Evolutionary conservation across 2,888 invertebrate genomes (phyloP), one percentile per base, ranked within the genome.

Genomic region (Mermis nigrescens): DNA sequence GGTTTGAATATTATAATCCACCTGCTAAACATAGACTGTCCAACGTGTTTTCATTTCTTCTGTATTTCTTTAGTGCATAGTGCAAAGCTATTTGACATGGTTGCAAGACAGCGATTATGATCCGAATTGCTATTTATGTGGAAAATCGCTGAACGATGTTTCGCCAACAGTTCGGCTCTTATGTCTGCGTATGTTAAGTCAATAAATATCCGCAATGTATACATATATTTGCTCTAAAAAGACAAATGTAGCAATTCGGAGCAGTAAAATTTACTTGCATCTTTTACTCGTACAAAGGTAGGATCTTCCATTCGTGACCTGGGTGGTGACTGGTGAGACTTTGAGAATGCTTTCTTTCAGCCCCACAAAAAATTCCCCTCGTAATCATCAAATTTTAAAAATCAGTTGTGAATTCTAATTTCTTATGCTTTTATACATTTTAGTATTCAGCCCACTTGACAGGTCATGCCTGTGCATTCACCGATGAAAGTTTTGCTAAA

Each of bases 51-150:
- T 7, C 38, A 38, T 12, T 38, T 7, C 19, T 38, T 19, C 12
- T 38, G 38, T 38, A 12, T 38, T 27, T 31, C 26, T 59, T 24
- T 76, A 95, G 94, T 98, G 95, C 74, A 85, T 98, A 66, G 91
- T 98, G 59, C 91, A 94, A 76, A 94, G 94, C 0, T 98, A 98
- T 77, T 78, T 94, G 56, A 85, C 90, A 74, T 98, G 98, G 98
- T 79, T 98, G 62, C 86, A 92, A 76, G 95, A 98, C 76, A 89
- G 90, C 73, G 94, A 95, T 75, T 98, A 89, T 76, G 86, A 87
- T 74, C 86, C 94, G 24, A 83, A 84, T 67, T 98, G 98, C 76
- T 82, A 83, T 67, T 77, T 98, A 60, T 98, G 98, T 74, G 82
- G 83, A 56, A 82, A 83, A 70, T 82, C 81, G 64, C 77, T 95